Percentiles rank a stretch among this genome's conserved stretches.
These are phyloP conservation scores for Cheilosia vulpina DNA, from an alignment of 2,888 invertebrate genomes.

Conservation along the genomic window DNA sequence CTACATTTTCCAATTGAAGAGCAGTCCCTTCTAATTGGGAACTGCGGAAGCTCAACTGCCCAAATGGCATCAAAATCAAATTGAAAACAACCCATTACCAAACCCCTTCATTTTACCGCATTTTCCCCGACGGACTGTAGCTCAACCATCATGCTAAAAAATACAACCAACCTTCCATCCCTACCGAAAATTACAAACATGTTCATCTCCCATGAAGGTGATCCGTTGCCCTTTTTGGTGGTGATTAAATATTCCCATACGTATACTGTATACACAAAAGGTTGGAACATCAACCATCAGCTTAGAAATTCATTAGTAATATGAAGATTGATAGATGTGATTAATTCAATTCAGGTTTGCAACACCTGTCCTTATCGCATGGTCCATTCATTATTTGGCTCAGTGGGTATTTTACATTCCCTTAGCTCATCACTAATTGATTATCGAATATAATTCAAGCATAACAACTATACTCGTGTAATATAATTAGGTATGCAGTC, in stretches of 20 bases:
- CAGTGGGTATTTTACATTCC: slow-evolving; percentile 7
- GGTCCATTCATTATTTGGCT: slow-evolving; percentile 5
- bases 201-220: slow-evolving; percentile 11
- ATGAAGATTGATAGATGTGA: slow-evolving; percentile 38
- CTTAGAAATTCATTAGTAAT: slow-evolving; percentile 45
- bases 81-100: too few species aligned
- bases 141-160: not conserved
- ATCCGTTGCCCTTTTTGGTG: slow-evolving; percentile 2
- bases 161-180: not conserved
- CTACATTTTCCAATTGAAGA: too few species aligned
- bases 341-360: slow-evolving; percentile 33
- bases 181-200: not conserved
- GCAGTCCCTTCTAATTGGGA: too few species aligned
- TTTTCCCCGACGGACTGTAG: not conserved
- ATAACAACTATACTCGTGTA: not conserved
- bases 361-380: slow-evolving; percentile 19
- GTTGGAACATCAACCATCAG: slow-evolving; percentile 18
- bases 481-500: not conserved
- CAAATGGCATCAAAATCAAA: too few species aligned
- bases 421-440: slow-evolving; percentile 1
- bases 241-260: slow-evolving; percentile 18
- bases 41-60: too few species aligned
- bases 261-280: slow-evolving; percentile 2
- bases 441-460: slow-evolving; percentile 1
- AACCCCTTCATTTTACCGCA: too few species aligned